A percentile compares a stretch with the other conserved stretches of the same genome.
Conservation (phyloP, 2,797 vertebrate species). For the Loriculus beryllinus region DNA sequence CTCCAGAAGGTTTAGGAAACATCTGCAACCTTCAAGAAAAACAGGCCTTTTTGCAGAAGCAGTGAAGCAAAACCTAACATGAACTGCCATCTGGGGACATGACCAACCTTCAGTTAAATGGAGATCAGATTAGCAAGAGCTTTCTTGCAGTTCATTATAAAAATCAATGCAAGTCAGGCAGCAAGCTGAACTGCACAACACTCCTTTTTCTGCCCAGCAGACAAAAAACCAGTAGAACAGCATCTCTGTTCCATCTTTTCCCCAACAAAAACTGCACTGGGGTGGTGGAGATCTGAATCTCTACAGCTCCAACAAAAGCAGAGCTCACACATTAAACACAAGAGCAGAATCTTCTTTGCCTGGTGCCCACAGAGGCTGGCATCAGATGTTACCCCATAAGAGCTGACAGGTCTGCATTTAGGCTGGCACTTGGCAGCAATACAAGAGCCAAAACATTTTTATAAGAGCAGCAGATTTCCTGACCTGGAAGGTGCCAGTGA, state of each 20-base stretch:
- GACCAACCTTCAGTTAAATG: constrained; percentile 29
- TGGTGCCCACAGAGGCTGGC: not conserved
- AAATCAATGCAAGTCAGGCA: constrained; percentile 34
- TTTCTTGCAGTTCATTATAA: constrained; percentile 38
- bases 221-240: not conserved
- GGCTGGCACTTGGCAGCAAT: not conserved
- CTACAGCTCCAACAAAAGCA: constrained; percentile 4
- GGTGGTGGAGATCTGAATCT: not conserved
- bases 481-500: not conserved
- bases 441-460: not conserved
- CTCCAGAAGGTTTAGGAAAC: constrained; percentile 14
- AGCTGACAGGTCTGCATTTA: not conserved
- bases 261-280: not conserved
- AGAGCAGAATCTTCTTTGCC: not conserved
- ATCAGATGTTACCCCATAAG: not conserved
- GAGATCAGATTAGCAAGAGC: constrained; percentile 26
- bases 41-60: not conserved
- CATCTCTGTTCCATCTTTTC: not conserved
- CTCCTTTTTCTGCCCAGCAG: not conserved
- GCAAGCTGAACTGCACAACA: not conserved
- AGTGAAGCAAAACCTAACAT: constrained; percentile 31
- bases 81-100: constrained; percentile 23
- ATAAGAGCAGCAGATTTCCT: not conserved
- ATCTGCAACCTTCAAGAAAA: constrained; percentile 23
- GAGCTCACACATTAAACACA: not conserved